Evolutionary conservation across 1,140 invertebrate species (phyloP).

Genomic region (Drosophila pseudoobscura): DNA sequence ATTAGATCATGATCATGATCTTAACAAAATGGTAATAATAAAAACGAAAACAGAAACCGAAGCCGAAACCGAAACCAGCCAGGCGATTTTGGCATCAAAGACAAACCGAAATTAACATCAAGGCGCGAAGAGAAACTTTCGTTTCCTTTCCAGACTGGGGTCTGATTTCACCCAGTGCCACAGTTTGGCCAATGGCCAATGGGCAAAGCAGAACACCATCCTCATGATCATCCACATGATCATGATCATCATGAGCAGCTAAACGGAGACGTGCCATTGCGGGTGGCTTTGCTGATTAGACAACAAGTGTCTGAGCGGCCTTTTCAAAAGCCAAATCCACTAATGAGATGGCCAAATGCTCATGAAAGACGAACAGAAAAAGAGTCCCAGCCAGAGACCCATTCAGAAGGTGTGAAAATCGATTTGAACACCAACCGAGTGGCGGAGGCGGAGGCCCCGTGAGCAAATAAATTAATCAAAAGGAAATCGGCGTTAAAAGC

Average conservation of each 20-base stretch:
- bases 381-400: neutral
- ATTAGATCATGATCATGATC: slow-evolving; percentile 61
- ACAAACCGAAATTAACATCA: slow-evolving; percentile 54
- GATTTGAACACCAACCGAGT: slow-evolving; percentile 53
- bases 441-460: slow-evolving; percentile 34
- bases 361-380: slow-evolving; percentile 7
- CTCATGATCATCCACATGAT: slow-evolving; percentile 4
- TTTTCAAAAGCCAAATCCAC: slow-evolving; percentile 62
- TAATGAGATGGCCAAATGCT: slow-evolving; percentile 57
- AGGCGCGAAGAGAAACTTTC: slow-evolving; percentile 72
- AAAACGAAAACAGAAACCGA: slow-evolving; percentile 25
- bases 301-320: slow-evolving; percentile 68
- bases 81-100: slow-evolving; percentile 60
- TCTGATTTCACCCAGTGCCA: slow-evolving; percentile 77
- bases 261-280: slow-evolving; percentile 61
- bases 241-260: neutral
- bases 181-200: slow-evolving; percentile 67
- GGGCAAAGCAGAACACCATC: slow-evolving; percentile 35
- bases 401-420: slow-evolving; percentile 72
- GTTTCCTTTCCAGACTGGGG: slow-evolving; percentile 54
- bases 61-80: slow-evolving; percentile 13
- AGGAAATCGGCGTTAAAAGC: slow-evolving; percentile 57
- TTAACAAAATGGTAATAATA: slow-evolving; percentile 50
- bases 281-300: slow-evolving; percentile 78
- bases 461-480: slow-evolving; percentile 78